Conservation (phyloP, 2,888 invertebrate species). For the Lacanobia wlatinum region DNA sequence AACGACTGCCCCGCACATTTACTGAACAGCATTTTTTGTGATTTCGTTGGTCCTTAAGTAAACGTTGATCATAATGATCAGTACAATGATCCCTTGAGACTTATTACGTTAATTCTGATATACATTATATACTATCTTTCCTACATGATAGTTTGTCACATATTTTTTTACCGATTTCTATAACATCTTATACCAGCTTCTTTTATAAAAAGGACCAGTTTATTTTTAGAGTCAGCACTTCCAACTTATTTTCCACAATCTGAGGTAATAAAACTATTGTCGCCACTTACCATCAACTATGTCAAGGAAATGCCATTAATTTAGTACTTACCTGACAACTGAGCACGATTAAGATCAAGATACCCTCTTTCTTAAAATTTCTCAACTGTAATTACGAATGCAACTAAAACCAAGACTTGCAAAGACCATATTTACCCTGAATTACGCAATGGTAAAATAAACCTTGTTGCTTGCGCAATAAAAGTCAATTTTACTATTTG, state of each 20-base stretch:
- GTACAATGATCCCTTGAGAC: too few relatives aligned
- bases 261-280: conserved; percentile 23
- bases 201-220: background rate
- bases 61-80: too few relatives aligned
- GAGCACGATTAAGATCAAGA: conserved; percentile 42
- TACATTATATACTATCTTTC: too few relatives aligned
- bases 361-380: conserved; percentile 55
- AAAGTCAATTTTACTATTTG: conserved; percentile 35
- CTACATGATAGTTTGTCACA: too few relatives aligned
- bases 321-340: conserved; percentile 18
- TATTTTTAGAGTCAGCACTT: background rate
- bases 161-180: too few relatives aligned
- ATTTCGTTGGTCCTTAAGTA: too few relatives aligned
- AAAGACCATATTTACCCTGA: conserved; percentile 48
- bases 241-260: background rate
- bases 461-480: conserved; percentile 40
- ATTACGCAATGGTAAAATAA: conserved; percentile 47
- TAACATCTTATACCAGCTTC: too few relatives aligned
- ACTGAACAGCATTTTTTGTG: too few relatives aligned
- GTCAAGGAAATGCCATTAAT: conserved; percentile 52
- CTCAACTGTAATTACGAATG: conserved; percentile 57
- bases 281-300: conserved; percentile 25
- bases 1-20: too few relatives aligned
- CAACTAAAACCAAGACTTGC: conserved; percentile 36
- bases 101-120: too few relatives aligned